A percentile compares a stretch with the other conserved stretches of the same genome.
phyloP scores from a whole-genome alignment of 2,888 invertebrate species.

The Zonitis immaculata region DNA sequence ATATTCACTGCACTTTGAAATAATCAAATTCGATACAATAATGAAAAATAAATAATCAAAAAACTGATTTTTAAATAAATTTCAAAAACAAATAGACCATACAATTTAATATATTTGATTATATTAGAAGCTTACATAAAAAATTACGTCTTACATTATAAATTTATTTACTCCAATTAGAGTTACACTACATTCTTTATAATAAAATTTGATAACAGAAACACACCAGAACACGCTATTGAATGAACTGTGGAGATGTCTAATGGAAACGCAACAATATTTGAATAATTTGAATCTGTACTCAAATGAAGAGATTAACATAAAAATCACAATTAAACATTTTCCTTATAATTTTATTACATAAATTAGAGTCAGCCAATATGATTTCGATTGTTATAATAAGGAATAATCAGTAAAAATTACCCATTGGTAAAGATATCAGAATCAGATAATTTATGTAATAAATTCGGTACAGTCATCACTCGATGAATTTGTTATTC shows the following conservation, averaged over 20 bases:
- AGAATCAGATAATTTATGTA: constrained; percentile 27
- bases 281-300: no score
- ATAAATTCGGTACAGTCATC: constrained; percentile 25
- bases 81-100: background rate
- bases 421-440: constrained; percentile 17
- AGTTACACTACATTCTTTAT: constrained; percentile 22
- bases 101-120: constrained; percentile 31
- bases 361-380: constrained; percentile 26
- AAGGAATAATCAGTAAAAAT: constrained; percentile 8
- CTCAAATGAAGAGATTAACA: constrained; percentile 5
- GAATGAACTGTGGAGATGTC: background rate
- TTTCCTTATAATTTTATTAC: constrained; percentile 25
- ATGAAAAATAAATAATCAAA: no score
- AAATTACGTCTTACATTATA: constrained; percentile 28
- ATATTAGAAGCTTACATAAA: constrained; percentile 35
- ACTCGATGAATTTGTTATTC: constrained; percentile 17
- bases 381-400: no score
- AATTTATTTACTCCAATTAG: constrained; percentile 26
- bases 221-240: constrained; percentile 16
- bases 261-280: background rate
- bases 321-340: constrained; percentile 18
- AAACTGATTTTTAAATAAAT: background rate
- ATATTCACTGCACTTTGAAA: no score
- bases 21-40: no score
- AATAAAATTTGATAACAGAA: constrained; percentile 20